These are phyloP conservation scores for Sitobion miscanthi DNA, from an alignment of 1,140 invertebrate species.

Conservation along the genomic window DNA sequence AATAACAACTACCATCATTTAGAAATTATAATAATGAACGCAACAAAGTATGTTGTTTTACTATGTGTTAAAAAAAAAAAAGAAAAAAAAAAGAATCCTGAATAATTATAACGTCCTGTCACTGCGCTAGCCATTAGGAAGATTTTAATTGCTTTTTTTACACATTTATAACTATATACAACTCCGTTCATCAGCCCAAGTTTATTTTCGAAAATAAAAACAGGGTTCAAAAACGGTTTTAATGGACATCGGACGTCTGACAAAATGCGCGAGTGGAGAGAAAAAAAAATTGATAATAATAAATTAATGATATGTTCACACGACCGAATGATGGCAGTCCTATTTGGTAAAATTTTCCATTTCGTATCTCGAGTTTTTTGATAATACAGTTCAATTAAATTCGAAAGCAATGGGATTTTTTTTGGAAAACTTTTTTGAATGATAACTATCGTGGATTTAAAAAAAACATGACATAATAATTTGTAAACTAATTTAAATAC, in stretches of 20 bases:
- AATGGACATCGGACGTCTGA: background rate
- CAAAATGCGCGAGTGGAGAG: background rate
- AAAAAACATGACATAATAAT: slow-evolving; percentile 21
- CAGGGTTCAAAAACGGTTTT: background rate
- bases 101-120: slow-evolving; percentile 37
- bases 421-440: slow-evolving; percentile 15
- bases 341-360: background rate
- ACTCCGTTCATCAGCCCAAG: background rate
- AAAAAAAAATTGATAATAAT: background rate
- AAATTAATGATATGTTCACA: background rate
- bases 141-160: slow-evolving; percentile 14
- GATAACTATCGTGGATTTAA: background rate
- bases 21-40: slow-evolving; percentile 42
- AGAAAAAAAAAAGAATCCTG: slow-evolving; percentile 5
- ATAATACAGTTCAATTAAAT: background rate
- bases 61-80: slow-evolving; percentile 16
- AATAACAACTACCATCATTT: slow-evolving; percentile 10
- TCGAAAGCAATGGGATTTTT: background rate
- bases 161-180: slow-evolving; percentile 20
- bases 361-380: background rate
- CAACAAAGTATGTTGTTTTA: slow-evolving; percentile 39
- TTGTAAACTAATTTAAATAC: slow-evolving; percentile 35
- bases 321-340: background rate
- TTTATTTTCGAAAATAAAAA: slow-evolving; percentile 3
- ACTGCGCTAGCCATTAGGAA: slow-evolving; percentile 3